Evolutionary conservation across 2,888 invertebrate species (phyloP), one percentile per base, ranked within the genome.

Genomic region (Sepiola atlantica): DNA sequence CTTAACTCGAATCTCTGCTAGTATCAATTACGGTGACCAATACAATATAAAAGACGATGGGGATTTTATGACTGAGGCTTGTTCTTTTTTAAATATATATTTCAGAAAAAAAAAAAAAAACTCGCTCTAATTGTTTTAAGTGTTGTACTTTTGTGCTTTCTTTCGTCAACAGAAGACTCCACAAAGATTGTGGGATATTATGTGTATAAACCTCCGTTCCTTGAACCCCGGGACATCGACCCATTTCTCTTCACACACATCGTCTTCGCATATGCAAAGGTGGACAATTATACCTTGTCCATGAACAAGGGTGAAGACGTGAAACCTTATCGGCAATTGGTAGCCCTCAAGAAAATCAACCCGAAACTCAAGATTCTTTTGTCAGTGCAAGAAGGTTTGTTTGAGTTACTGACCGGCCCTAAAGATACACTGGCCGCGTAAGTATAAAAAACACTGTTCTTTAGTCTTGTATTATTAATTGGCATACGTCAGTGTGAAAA

Each of bases 201-300:
- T 45, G 92, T 92, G 18, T 35, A 92, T n/a, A 45, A 92, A 28
- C 21, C 24, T 24, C n/a, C 45, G 16, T 54, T 54, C 20, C 92
- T 92, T 21, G 54, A 92, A 21, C 54, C 54, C 16, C 45, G 55
- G 16, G 92, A 92, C n/a, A 92, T 92, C 45, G 92, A 92, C 12
- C 92, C 92, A n/a, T 55, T n/a, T 18, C 92, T 92, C 55, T 92
- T 45, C 55, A 92, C 92, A 16, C 92, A 92, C 55, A 92, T 92
- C 20, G 14, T 92, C 8, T 92, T 92, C 55, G 92, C 92, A 18
- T 45, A 92, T 54, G 92, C 92, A 0, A 55, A 92, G 12, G 92
- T 92, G 28, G 55, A 45, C n/a, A 92, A 92, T 55, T 45, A 55
- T 14, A 12, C 12, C 28, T n/a, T 92, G 55, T 24, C 92, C 1